Evolutionary conservation across 1,140 invertebrate species (phyloP).

Genomic region (Drosophila simulans): DNA sequence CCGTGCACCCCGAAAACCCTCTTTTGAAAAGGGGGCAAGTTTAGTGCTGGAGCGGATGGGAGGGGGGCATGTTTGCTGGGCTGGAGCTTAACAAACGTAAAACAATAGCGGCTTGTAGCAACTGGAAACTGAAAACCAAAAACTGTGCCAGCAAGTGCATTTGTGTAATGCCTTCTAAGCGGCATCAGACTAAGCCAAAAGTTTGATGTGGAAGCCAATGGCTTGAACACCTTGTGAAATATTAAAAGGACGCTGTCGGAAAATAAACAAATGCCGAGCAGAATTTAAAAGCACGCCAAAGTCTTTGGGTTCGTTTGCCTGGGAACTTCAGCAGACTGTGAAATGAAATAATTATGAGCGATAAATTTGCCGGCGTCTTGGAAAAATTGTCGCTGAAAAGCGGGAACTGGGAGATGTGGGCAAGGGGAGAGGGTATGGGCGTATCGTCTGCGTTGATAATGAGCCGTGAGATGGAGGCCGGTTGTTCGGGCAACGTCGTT

Average conservation of each 20-base stretch:
- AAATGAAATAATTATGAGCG: conserved; percentile 80
- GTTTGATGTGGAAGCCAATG: conserved; percentile 54
- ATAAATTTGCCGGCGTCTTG: conserved; percentile 72
- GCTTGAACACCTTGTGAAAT: conserved; percentile 50
- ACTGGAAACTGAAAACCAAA: conserved; percentile 19
- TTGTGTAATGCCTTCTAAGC: conserved; percentile 75
- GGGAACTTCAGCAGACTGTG: conserved; percentile 79
- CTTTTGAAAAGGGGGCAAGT: neutral
- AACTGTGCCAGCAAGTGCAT: conserved; percentile 74
- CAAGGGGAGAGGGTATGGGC: neutral
- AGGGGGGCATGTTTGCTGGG: neutral
- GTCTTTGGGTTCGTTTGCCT: conserved; percentile 66
- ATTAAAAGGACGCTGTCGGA: conserved; percentile 23
- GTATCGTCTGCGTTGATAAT: conserved; percentile 55
- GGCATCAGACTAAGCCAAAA: conserved; percentile 53
- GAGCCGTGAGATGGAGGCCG: conserved; percentile 44
- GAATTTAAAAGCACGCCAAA: conserved; percentile 49
- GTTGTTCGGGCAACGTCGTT: conserved; percentile 62
- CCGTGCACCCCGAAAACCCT: neutral
- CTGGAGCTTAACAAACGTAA: neutral
- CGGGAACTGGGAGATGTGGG: neutral
- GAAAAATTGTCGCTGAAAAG: conserved; percentile 59
- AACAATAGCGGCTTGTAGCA: conserved; percentile 49
- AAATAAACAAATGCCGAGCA: conserved; percentile 34
- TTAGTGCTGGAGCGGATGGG: neutral